These are phyloP conservation scores for Hesperia comma DNA, from an alignment of 2,888 invertebrate species.

Conservation along the genomic window DNA sequence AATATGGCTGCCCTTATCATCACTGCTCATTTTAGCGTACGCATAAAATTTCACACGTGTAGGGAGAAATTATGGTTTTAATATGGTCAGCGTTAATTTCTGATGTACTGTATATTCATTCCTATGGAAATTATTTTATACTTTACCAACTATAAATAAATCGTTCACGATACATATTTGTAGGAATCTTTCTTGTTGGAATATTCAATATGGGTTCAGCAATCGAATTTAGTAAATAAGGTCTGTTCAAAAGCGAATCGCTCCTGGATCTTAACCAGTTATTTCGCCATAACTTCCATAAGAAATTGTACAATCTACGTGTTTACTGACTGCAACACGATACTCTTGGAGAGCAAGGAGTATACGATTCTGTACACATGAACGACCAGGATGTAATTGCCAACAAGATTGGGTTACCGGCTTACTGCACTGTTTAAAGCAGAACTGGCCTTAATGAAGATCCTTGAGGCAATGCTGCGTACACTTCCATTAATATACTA, in stretches of 20 bases:
- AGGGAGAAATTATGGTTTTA: conserved; percentile 47
- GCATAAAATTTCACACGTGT: conserved; percentile 55
- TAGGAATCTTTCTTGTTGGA: neutral
- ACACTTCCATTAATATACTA: no score
- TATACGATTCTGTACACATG: neutral
- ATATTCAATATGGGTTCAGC: no score
- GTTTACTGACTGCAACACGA: neutral
- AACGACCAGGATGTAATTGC: neutral
- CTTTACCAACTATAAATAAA: conserved; percentile 6
- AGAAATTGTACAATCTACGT: neutral
- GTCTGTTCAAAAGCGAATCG: no score
- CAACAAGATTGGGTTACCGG: neutral
- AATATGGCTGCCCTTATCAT: conserved; percentile 4
- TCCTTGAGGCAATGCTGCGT: neutral
- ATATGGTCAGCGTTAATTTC: conserved; percentile 19
- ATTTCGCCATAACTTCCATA: neutral
- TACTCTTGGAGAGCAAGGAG: neutral
- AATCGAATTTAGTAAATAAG: no score
- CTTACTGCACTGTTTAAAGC: neutral
- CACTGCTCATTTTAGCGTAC: conserved; percentile 46
- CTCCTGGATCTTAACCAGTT: neutral
- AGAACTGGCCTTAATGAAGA: neutral
- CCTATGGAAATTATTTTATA: conserved; percentile 10
- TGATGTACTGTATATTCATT: conserved; percentile 14
- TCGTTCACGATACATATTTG: neutral